Evolutionary conservation across 2,113 vertebrate genomes (phyloP), one percentile per base, ranked within the genome.

Genomic region (Bubo bubo): DNA sequence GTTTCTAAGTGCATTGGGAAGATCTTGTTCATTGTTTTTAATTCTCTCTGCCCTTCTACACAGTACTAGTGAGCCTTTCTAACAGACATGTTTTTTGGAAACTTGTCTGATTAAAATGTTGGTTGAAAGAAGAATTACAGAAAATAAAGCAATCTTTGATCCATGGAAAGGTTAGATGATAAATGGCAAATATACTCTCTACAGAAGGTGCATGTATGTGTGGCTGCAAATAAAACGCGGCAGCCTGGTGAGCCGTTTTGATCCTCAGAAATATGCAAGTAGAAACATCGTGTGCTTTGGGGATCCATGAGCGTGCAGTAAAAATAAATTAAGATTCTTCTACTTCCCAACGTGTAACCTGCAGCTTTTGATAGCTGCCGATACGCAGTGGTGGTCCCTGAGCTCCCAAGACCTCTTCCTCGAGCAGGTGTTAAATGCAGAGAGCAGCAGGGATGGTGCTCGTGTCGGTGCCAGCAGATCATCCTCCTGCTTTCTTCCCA

Each of bases 331-430:
- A n/a, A 62, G 71, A 34, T 68, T 20, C 30, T 83, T 88, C 30
- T 18, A 7, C 53, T 91, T 83, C 67, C 86, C 18, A 43, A 8
- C 2, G 2, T 7, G 28, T 12, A 28, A 55, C 23, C 14, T 71
- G 41, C 60, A 73, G 75, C 34, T 79, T 88, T 79, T 8, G 1
- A 49, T 14, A 52, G 34, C 14, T 70, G 59, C n/a, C 2, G 5
- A 30, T 23, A 70, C 0, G 3, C 35, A 45, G 35, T 1, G 14
- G 68, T 68, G 45, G 17, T 77, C 34, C 30, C 34, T 0, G 0
- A 56, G 70, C 20, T 66, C 55, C 59, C 53, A 39, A 76, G 27
- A 79, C 10, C 50, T 62, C 85, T 43, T 56, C 32, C 34, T 77
- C 59, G 53, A 60, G 60, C 12, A 41, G 39, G 3, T 52, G 35